phyloP scores from a whole-genome alignment of 2,113 vertebrate genomes.

The Cyanoderma ruficeps region DNA sequence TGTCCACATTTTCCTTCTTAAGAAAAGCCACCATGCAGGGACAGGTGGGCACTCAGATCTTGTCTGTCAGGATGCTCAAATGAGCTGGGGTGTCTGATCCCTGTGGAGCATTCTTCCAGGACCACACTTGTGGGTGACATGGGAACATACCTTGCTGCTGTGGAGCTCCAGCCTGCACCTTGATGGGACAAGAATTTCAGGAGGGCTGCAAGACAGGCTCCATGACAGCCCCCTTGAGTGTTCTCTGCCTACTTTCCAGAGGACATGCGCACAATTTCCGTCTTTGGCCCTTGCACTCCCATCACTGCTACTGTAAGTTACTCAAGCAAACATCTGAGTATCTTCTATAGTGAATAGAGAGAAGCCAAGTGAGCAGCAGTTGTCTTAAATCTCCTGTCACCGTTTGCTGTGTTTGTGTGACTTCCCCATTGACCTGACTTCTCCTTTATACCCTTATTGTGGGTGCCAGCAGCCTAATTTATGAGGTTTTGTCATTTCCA shows the following conservation, averaged over 20 bases:
- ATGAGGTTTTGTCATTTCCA: background rate
- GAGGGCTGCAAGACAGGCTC: background rate
- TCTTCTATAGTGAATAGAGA: background rate
- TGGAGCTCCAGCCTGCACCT: background rate
- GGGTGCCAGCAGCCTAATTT: background rate
- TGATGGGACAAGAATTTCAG: background rate
- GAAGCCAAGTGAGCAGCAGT: background rate
- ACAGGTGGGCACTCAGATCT: background rate
- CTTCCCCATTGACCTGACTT: background rate
- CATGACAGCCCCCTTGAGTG: background rate
- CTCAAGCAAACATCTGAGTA: background rate
- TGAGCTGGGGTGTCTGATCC: background rate
- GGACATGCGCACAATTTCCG: background rate
- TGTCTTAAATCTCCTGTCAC: background rate
- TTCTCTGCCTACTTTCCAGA: background rate
- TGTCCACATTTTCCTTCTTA: background rate
- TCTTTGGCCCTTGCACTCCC: background rate
- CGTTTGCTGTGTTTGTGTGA: background rate
- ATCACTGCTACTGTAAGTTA: background rate
- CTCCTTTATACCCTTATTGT: background rate
- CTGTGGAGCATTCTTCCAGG: background rate
- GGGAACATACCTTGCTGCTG: background rate
- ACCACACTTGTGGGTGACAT: rapidly evolving
- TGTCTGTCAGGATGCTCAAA: rapidly evolving
- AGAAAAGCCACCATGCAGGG: rapidly evolving